phyloP scores from a whole-genome alignment of 2,797 vertebrate genomes.

The Miichthys miiuy region DNA sequence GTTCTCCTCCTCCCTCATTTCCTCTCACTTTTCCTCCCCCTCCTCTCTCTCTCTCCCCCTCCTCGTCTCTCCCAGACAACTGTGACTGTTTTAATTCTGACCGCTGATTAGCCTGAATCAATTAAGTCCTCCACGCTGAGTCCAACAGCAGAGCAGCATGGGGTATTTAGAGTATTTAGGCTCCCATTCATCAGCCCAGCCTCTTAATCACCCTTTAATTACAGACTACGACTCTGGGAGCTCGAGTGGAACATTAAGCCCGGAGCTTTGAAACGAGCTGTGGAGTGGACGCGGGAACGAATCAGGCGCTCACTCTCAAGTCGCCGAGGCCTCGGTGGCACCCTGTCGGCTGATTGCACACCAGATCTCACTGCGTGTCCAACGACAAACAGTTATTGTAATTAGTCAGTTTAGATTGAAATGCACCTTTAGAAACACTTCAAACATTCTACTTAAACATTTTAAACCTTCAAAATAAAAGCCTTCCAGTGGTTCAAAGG shows the following conservation, averaged over 20 bases:
- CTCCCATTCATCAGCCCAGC: conserved; percentile 82
- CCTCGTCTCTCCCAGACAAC: conserved; percentile 76
- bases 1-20: conserved; percentile 45
- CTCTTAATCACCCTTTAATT: conserved; percentile 89
- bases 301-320: conserved; percentile 14
- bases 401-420: background rate
- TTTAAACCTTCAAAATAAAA: background rate
- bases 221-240: conserved; percentile 75
- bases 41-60: conserved; percentile 35
- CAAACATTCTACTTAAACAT: no score
- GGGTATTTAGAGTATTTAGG: conserved; percentile 84
- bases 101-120: conserved; percentile 86
- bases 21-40: conserved; percentile 38
- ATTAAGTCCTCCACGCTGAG: conserved; percentile 82
- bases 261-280: conserved; percentile 35
- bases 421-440: no score
- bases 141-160: conserved; percentile 83
- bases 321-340: background rate
- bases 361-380: conserved; percentile 5
- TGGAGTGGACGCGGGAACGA: conserved; percentile 47
- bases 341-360: conserved; percentile 38
- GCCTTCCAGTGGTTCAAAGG: no score
- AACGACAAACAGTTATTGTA: background rate
- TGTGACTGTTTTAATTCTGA: conserved; percentile 89
- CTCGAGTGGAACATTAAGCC: conserved; percentile 75